Evolutionary conservation across 2,888 invertebrate species (phyloP), one percentile per base, ranked within the genome.

Genomic region (Amiota mariae): DNA sequence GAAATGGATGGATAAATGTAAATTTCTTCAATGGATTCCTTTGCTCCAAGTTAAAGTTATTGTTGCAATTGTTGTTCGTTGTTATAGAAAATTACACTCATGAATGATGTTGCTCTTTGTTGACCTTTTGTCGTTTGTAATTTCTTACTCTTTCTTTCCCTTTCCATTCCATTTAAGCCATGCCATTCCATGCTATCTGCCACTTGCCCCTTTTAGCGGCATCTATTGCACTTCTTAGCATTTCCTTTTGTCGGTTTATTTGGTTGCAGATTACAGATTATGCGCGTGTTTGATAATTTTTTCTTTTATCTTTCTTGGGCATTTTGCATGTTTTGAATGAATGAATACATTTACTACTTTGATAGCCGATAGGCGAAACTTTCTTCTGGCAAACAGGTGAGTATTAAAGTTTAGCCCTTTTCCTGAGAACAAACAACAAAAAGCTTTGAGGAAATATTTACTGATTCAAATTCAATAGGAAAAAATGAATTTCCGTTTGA

Each of bases 1-100:
- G 15, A 64, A 82, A 83, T 85, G 82, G 80, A 78, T 78, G 76
- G 74, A 80, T 79, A 81, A 81, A 84, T 84, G 81, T 81, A 84
- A 84, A 85, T 85, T 83, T 78, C 20, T 74, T 63, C 6, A 36
- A 36, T 36, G 36, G 79, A 77, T 82, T 46, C 73, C 71, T 77
- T 72, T 13, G n/a, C n/a, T 59, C 11, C 11, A 46, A 57, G 36
- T 70, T 56, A 15, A n/a, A 46, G 24, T 64, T 64, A 13, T 46
- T 54, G n/a, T 54, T 54, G 13, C 8, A 47, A 47, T 72, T 72
- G 12, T 66, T 72, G 9, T 51, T 64, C 54, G 61, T 63, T 57
- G n/a, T 61, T 49, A 15, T 24, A 13, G 54, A 70, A 71, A 73
- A 73, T 71, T 70, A 73, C 54, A 70, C 48, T 48, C 71, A 70